These are phyloP conservation scores for Goniozus legneri DNA, from an alignment of 1,140 invertebrate genomes.

Conservation along the genomic window DNA sequence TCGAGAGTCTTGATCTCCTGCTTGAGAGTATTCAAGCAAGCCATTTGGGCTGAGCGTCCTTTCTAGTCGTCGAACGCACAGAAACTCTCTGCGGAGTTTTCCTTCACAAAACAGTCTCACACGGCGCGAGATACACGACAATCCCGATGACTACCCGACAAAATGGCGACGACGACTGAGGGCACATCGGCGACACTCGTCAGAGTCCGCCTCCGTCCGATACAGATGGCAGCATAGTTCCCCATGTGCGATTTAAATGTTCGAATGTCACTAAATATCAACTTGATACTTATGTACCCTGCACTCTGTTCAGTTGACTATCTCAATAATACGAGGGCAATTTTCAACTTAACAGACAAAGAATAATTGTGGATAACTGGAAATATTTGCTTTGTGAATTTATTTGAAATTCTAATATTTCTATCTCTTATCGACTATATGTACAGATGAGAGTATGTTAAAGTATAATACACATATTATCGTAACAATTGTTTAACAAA, in stretches of 20 bases:
- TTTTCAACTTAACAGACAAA: no score
- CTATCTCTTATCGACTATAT: conserved; percentile 46
- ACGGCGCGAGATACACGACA: conserved; percentile 28
- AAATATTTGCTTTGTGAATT: conserved; percentile 42
- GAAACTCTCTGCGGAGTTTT: conserved; percentile 15
- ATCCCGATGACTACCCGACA: conserved; percentile 35
- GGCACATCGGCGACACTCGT: conserved; percentile 27
- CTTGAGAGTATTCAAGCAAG: conserved; percentile 95
- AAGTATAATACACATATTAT: conserved; percentile 49
- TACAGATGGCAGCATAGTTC: conserved; percentile 15
- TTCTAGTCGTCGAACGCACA: no score
- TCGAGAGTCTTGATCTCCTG: conserved; percentile 97
- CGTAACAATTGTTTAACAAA: conserved; percentile 47
- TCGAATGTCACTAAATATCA: no score
- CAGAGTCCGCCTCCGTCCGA: conserved; percentile 15
- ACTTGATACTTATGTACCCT: no score
- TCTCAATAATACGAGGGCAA: no score
- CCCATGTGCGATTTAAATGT: no score
- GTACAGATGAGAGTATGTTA: conserved; percentile 47
- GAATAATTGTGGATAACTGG: no score
- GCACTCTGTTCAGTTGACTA: no score
- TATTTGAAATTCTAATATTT: conserved; percentile 49
- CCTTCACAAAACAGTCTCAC: conserved; percentile 18
- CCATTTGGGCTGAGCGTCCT: conserved; percentile 68
- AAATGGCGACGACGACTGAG: conserved; percentile 40